Percentiles rank a stretch among this genome's conserved stretches.
These are phyloP conservation scores for Porites australiensis DNA, from an alignment of 64 coral and sea anemone genomes.

Conservation along the genomic window DNA sequence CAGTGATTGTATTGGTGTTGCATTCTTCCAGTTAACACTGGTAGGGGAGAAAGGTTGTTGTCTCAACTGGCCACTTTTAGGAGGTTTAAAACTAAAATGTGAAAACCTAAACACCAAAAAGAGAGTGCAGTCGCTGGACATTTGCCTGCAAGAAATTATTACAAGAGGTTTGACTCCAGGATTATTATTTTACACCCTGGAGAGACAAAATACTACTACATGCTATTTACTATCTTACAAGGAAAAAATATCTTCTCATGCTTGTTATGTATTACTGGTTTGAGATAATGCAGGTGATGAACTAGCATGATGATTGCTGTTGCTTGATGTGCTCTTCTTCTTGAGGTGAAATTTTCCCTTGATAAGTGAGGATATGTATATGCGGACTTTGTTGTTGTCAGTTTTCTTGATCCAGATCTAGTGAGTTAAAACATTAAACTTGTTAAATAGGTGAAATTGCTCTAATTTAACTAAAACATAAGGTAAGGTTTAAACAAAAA, in stretches of 20 bases:
- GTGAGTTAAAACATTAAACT: background rate
- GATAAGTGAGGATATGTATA: conserved; percentile 82
- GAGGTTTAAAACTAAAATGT: too few relatives aligned
- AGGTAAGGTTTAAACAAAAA: too few relatives aligned
- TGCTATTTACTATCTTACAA: background rate
- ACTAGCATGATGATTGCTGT: background rate
- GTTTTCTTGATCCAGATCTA: conserved; percentile 95
- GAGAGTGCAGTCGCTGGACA: too few relatives aligned
- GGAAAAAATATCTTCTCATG: background rate
- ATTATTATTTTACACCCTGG: too few relatives aligned
- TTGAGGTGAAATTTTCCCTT: conserved; percentile 94
- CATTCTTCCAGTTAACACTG: too few relatives aligned
- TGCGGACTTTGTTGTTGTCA: conserved; percentile 91
- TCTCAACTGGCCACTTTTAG: too few relatives aligned
- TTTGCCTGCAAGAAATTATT: too few relatives aligned
- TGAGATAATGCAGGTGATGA: conserved; percentile 7
- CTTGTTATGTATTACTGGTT: conserved; percentile 16
- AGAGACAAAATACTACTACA: too few relatives aligned
- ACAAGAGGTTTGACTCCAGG: too few relatives aligned
- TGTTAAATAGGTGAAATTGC: background rate
- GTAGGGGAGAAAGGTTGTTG: too few relatives aligned
- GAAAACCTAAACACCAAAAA: too few relatives aligned
- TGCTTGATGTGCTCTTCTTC: conserved; percentile 73
- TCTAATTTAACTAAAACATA: background rate
- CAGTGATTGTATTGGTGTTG: too few relatives aligned